phyloP scores from a whole-genome alignment of 1,140 invertebrate genomes.

The Drosophila pruinosa region DNA sequence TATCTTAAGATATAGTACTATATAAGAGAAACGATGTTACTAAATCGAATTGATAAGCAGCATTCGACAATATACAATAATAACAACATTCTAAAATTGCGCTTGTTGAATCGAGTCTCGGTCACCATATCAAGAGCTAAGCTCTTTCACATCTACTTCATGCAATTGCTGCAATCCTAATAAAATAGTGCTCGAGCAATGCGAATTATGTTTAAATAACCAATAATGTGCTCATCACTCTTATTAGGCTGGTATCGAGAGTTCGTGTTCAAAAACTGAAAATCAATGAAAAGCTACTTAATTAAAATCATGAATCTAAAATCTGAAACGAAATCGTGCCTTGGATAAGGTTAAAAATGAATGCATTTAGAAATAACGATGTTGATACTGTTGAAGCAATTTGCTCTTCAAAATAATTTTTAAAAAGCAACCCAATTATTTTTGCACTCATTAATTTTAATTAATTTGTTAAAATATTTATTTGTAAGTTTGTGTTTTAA shows the following conservation, averaged over 20 bases:
- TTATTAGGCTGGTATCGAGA: background rate
- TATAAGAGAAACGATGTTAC: conserved; percentile 83
- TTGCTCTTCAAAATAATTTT: conserved; percentile 31
- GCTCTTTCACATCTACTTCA: conserved; percentile 45
- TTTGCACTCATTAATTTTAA: conserved; percentile 64
- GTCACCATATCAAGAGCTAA: conserved; percentile 85
- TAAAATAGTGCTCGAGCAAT: background rate
- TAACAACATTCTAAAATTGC: too few species aligned
- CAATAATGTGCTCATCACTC: background rate
- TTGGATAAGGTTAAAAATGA: too few species aligned
- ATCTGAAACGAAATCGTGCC: conserved; percentile 61
- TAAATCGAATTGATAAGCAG: conserved; percentile 84
- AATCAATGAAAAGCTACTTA: conserved; percentile 64
- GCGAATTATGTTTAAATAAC: conserved; percentile 1
- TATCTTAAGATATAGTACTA: too few species aligned
- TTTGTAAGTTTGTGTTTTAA: conserved; percentile 20
- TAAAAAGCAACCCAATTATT: conserved; percentile 38
- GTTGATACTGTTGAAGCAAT: conserved; percentile 55
- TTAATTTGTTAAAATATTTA: conserved; percentile 42
- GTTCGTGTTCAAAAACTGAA: conserved; percentile 8
- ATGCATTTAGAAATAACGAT: conserved; percentile 48
- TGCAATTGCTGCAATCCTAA: conserved; percentile 48
- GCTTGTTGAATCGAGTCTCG: too few species aligned
- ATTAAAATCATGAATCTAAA: conserved; percentile 84
- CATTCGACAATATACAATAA: conserved; percentile 79